phyloP scores from a whole-genome alignment of 2,797 vertebrate genomes.

The Gastrophryne carolinensis region DNA sequence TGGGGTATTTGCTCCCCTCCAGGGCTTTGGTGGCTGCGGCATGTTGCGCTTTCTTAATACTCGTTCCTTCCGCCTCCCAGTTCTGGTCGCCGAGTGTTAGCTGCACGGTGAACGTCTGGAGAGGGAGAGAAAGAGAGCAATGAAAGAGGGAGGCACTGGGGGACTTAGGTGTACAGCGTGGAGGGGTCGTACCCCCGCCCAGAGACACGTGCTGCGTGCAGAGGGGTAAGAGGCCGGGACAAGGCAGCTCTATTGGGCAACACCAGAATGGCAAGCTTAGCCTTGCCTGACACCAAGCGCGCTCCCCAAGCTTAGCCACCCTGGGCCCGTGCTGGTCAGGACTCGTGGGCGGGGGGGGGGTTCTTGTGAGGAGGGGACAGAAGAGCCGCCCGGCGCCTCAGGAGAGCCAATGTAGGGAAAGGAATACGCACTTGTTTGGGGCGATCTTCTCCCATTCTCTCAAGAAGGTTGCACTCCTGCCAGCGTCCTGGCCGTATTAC shows the following conservation, averaged over 20 bases:
- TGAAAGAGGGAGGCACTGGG: no score
- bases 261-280: no score
- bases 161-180: no score
- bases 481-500: constrained; percentile 45
- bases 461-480: constrained; percentile 50
- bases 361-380: constrained; percentile 48
- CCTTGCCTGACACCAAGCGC: no score
- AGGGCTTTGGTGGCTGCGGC: constrained; percentile 87
- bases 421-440: constrained; percentile 47
- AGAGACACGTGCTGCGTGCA: no score
- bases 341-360: no score
- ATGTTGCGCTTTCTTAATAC: constrained; percentile 95
- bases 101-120: constrained; percentile 88
- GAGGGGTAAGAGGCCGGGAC: no score
- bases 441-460: constrained; percentile 51
- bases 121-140: no score
- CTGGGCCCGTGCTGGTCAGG: no score
- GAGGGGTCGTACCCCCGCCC: no score
- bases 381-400: not conserved
- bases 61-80: constrained; percentile 92
- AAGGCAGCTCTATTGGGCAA: no score
- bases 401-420: constrained; percentile 11
- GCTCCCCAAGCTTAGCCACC: no score
- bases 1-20: constrained; percentile 85
- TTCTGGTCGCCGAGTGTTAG: constrained; percentile 89